phyloP scores from a whole-genome alignment of 1,140 invertebrate genomes.

The Eupeodes corollae region DNA sequence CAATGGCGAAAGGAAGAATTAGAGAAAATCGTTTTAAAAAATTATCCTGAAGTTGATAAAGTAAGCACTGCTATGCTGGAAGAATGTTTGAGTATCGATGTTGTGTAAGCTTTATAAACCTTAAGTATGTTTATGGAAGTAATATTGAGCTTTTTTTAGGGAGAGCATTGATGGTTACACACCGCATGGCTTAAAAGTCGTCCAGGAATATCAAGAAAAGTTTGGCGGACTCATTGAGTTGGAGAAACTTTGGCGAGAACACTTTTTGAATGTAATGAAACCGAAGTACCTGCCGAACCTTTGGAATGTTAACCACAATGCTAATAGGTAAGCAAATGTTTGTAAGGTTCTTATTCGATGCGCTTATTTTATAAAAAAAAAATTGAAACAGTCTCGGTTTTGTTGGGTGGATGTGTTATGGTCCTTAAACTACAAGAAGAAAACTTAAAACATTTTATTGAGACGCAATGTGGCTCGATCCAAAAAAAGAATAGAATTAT shows the following conservation, averaged over 20 bases:
- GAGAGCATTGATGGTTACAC: conserved; percentile 43
- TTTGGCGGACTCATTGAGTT: conserved; percentile 53
- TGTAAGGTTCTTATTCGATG: conserved; percentile 7
- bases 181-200: conserved; percentile 57
- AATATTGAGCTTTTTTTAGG: conserved; percentile 15
- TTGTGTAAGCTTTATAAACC: conserved; percentile 25
- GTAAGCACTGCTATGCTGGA: conserved; percentile 41
- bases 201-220: conserved; percentile 45
- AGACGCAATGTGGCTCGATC: no score
- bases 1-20: conserved; percentile 41
- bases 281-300: conserved; percentile 57
- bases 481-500: no score
- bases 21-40: conserved; percentile 38
- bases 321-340: conserved; percentile 34
- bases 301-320: conserved; percentile 66
- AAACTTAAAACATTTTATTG: no score
- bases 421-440: no score
- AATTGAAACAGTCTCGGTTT: no score
- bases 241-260: conserved; percentile 64
- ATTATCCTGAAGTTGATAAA: conserved; percentile 36
- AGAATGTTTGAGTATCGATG: conserved; percentile 36
- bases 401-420: no score
- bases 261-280: conserved; percentile 63
- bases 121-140: background rate
- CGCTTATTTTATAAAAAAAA: conserved; percentile 21